A percentile compares a stretch with the other conserved stretches of the same genome.
phyloP scores from a whole-genome alignment of 2,113 vertebrate species.

The Lampris incognitus region DNA sequence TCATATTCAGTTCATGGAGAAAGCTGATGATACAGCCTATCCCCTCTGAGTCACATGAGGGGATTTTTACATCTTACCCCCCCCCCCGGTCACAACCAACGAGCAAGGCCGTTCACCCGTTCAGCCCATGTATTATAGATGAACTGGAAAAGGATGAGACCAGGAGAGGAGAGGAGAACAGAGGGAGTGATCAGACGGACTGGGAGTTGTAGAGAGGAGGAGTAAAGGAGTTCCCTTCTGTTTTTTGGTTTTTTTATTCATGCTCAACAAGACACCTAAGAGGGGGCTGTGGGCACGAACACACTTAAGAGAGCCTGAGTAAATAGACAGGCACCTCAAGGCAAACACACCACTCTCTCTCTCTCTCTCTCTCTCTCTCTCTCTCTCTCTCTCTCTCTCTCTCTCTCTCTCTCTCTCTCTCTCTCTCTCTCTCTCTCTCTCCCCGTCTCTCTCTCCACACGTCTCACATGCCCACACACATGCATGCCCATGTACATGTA shows the following conservation, averaged over 20 bases:
- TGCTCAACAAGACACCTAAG: slow-evolving; percentile 17
- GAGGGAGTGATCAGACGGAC: slow-evolving; percentile 44
- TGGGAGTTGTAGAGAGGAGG: slow-evolving; percentile 22
- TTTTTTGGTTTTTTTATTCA: slow-evolving; percentile 3
- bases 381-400: neutral
- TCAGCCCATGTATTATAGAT: slow-evolving; percentile 57
- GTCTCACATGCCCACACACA: slow-evolving; percentile 8
- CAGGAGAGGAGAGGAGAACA: slow-evolving; percentile 14
- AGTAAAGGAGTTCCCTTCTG: slow-evolving; percentile 12
- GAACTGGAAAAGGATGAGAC: slow-evolving; percentile 34
- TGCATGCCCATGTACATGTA: slow-evolving; percentile 10
- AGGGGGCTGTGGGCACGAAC: neutral
- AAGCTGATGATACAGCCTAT: slow-evolving; percentile 24
- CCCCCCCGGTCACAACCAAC: slow-evolving; percentile 20
- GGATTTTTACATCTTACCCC: slow-evolving; percentile 50
- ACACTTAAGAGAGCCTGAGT: slow-evolving; percentile 19
- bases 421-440: neutral
- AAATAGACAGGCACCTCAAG: slow-evolving; percentile 26
- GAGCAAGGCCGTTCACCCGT: neutral
- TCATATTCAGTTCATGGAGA: slow-evolving; percentile 39
- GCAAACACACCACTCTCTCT: neutral
- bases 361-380: neutral
- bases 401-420: neutral
- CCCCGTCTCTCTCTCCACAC: neutral
- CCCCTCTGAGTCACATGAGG: slow-evolving; percentile 29